Evolutionary conservation across 2,888 invertebrate genomes (phyloP), one percentile per base, ranked within the genome.

Genomic region (Ditylenchus weischeri): DNA sequence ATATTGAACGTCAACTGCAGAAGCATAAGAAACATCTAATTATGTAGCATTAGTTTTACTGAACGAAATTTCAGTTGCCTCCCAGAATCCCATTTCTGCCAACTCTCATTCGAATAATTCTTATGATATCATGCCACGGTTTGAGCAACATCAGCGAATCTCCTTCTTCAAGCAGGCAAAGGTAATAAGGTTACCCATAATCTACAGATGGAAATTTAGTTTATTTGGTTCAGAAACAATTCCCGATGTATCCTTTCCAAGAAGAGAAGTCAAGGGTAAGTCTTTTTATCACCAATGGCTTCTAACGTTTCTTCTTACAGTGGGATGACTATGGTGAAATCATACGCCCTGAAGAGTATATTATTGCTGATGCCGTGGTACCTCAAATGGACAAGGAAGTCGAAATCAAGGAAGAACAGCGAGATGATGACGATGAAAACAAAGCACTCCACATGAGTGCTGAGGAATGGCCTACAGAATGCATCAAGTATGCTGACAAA

Each of bases 241-340:
- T 93, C 84, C 94, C 94, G 0, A 95, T 96, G 91, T 98, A 91
- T 85, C 96, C 95, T 0, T 91, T 90, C 83, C 88, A 90, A 58
- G 95, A 96, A 84, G 93, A 94, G 70, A 80, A 77, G 67, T 69
- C 74, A n/a, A 79, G 76, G 71, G 76, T 77, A 36, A 54, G 65
- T 57, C 49, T 58, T 64, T 19, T 59, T 13, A 10, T 15, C 21
- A 59, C 19, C n/a, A 64, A n/a, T 36, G 23, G 6, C 3, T 4
- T 64, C 35, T 50, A 50, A 54, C 13, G 11, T 54, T 43, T 43
- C 8, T 19, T 65, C 19, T 57, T 23, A 57, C 19, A 92, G 83
- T 88, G 89, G 80, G 96, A 96, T 79, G 96, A 96, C 83, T 98
- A 96, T 83, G 96, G 98, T 0, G 96, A 96, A 85, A 88, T 93